phyloP scores from a whole-genome alignment of 1,140 invertebrate genomes.

The Orchestia grillus region DNA sequence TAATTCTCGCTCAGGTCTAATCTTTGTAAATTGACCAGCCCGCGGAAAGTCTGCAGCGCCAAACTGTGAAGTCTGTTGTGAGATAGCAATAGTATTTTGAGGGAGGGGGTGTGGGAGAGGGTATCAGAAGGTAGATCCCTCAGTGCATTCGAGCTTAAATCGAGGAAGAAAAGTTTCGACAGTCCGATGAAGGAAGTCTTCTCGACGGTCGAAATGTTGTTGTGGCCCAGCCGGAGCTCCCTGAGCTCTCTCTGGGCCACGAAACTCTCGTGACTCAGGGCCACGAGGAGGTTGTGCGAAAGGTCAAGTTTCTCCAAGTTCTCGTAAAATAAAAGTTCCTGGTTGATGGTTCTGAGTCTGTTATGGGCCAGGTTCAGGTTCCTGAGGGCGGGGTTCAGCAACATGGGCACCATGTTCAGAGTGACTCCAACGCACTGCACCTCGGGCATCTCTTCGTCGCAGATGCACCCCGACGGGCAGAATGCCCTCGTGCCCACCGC shows the following conservation, averaged over 20 bases:
- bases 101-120: constrained; percentile 59
- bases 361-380: constrained; percentile 86
- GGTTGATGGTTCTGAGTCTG: constrained; percentile 74
- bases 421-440: constrained; percentile 82
- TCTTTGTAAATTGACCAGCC: constrained; percentile 51
- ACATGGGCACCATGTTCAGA: constrained; percentile 87
- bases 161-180: constrained; percentile 54
- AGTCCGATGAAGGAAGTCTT: constrained; percentile 60
- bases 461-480: constrained; percentile 84
- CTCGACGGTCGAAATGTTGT: constrained; percentile 60
- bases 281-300: constrained; percentile 72
- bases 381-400: constrained; percentile 84
- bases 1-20: constrained; percentile 65
- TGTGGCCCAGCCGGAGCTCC: constrained; percentile 62
- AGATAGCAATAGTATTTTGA: constrained; percentile 59
- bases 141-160: constrained; percentile 63
- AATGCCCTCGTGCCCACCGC: constrained; percentile 72
- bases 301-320: constrained; percentile 70
- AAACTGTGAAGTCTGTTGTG: constrained; percentile 65
- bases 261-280: constrained; percentile 84
- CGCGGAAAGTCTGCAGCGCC: constrained; percentile 57
- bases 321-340: constrained; percentile 69
- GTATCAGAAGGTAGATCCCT: constrained; percentile 58
- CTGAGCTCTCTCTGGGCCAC: constrained; percentile 77
- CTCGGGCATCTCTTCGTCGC: constrained; percentile 82